These are phyloP conservation scores for Panzeria rudis DNA, from an alignment of 2,888 invertebrate genomes.

Conservation along the genomic window DNA sequence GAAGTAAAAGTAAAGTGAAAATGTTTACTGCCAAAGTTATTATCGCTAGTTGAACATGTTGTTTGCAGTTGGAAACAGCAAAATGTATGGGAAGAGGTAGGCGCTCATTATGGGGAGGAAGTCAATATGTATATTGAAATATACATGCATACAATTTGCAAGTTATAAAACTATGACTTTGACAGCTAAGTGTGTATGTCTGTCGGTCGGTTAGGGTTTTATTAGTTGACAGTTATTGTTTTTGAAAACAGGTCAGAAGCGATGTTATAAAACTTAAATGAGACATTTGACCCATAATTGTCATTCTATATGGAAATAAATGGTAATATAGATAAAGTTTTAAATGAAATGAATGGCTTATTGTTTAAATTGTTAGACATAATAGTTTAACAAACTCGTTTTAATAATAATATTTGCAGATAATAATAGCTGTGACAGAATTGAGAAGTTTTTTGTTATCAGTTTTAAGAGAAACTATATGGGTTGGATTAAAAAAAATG, in stretches of 20 bases:
- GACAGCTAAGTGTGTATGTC: slow-evolving; percentile 44
- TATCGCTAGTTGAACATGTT: slow-evolving; percentile 38
- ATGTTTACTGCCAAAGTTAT: slow-evolving; percentile 55
- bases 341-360: not conserved
- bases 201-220: slow-evolving; percentile 27
- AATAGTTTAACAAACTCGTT: not conserved
- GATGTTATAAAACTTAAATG: slow-evolving; percentile 25
- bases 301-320: slow-evolving; percentile 29
- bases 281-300: slow-evolving; percentile 63
- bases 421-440: not conserved
- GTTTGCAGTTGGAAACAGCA: slow-evolving; percentile 16
- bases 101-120: not conserved
- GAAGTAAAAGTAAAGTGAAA: slow-evolving; percentile 56
- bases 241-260: slow-evolving; percentile 42
- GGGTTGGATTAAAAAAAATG: too few species aligned
- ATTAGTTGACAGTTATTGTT: slow-evolving; percentile 57
- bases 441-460: not conserved
- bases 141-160: slow-evolving; percentile 36
- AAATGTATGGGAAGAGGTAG: not conserved
- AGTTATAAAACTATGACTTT: slow-evolving; percentile 54
- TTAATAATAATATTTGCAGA: not conserved
- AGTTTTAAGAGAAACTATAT: too few species aligned
- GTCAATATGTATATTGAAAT: slow-evolving; percentile 31
- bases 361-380: not conserved
- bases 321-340: slow-evolving; percentile 9